Evolutionary conservation across 2,797 vertebrate genomes (phyloP).

Genomic region (Chanos chanos): DNA sequence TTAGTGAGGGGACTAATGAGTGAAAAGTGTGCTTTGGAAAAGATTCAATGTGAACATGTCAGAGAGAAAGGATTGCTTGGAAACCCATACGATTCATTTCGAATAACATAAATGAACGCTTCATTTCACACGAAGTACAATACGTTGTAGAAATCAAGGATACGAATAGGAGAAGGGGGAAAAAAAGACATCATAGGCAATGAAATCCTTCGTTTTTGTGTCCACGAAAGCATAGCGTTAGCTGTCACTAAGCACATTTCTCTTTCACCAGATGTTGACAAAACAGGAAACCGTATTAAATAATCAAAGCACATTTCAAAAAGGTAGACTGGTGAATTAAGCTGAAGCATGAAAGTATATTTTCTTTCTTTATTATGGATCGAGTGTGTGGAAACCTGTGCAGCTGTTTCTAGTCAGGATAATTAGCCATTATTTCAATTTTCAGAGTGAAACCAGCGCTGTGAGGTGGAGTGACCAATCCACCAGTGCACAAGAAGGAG

Average conservation of each 20-base stretch:
- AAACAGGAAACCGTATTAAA: constrained; percentile 7
- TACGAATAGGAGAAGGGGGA: constrained; percentile 29
- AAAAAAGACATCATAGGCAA: constrained; percentile 46
- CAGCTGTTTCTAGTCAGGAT: constrained; percentile 64
- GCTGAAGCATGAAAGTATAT: constrained; percentile 44
- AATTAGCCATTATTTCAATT: constrained; percentile 44
- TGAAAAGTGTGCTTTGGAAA: constrained; percentile 69
- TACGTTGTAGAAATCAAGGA: constrained; percentile 52
- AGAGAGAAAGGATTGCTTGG: constrained; percentile 55
- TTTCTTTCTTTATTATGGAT: constrained; percentile 40
- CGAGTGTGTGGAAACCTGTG: constrained; percentile 29
- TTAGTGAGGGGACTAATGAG: constrained; percentile 49
- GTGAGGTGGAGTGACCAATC: too few relatives aligned
- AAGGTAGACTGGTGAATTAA: constrained; percentile 49
- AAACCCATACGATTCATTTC: constrained; percentile 50
- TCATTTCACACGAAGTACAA: constrained; percentile 49
- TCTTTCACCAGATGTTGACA: constrained; percentile 14
- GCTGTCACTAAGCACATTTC: background rate
- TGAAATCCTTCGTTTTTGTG: constrained; percentile 30
- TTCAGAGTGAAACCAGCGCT: constrained; percentile 46
- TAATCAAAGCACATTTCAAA: constrained; percentile 26
- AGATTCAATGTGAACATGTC: constrained; percentile 55
- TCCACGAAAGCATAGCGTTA: constrained; percentile 1
- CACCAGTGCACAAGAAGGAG: too few relatives aligned
- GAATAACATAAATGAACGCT: constrained; percentile 54